These are phyloP conservation scores for Dipodomys ordii DNA, from an alignment of 2,113 vertebrate species.

Conservation along the genomic window DNA sequence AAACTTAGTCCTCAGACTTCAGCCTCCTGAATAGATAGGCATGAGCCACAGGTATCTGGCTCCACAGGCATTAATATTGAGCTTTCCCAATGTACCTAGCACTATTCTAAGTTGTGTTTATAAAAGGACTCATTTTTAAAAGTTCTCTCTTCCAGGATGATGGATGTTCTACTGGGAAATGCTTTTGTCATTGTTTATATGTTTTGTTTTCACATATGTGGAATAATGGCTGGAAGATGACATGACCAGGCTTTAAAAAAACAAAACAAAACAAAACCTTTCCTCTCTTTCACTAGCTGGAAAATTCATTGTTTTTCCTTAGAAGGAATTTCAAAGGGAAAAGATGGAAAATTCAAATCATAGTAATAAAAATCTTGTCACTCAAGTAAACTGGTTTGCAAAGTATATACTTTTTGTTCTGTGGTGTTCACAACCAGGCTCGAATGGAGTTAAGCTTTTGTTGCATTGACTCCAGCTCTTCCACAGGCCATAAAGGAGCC, in stretches of 20 bases:
- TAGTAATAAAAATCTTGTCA: neutral
- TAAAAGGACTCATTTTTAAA: neutral
- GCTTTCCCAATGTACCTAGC: neutral
- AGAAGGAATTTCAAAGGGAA: neutral
- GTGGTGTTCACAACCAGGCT: neutral
- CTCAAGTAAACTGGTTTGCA: neutral
- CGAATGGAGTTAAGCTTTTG: neutral
- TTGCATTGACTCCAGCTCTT: neutral
- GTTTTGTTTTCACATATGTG: neutral
- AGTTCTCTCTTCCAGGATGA: neutral
- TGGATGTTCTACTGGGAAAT: neutral
- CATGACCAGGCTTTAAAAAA: neutral
- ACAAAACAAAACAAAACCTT: neutral
- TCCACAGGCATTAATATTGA: neutral
- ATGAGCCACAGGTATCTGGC: neutral
- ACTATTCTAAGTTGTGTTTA: neutral
- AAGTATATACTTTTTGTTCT: neutral
- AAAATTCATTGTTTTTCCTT: neutral
- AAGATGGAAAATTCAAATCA: neutral
- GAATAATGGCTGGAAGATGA: neutral
- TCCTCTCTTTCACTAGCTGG: neutral
- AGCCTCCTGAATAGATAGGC: no score
- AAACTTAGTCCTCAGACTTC: no score
- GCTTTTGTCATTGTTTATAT: no score
- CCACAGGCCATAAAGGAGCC: neutral